phyloP scores from a whole-genome alignment of 92 coral and sea anemone species.

The Blastomussa wellsi region DNA sequence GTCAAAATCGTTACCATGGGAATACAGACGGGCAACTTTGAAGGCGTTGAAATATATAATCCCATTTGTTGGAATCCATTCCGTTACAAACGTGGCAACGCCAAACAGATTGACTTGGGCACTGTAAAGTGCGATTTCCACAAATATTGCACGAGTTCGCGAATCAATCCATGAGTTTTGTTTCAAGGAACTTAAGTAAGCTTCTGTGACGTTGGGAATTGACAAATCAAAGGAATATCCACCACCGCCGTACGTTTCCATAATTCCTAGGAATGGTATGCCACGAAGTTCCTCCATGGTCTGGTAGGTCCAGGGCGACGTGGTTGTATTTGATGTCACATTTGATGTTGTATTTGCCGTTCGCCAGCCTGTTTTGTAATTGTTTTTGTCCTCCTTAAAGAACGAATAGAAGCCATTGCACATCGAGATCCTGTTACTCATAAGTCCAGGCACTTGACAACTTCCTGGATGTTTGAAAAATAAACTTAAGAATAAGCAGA shows the following conservation, averaged over 20 bases:
- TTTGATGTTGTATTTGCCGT: conserved; percentile 23
- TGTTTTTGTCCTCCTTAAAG: conserved; percentile 70
- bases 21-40: conserved; percentile 79
- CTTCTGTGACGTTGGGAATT: conserved; percentile 40
- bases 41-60: conserved; percentile 66
- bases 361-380: conserved; percentile 75
- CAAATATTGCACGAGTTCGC: conserved; percentile 88
- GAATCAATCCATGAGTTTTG: conserved; percentile 77
- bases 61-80: conserved; percentile 89
- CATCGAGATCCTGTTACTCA: conserved; percentile 42
- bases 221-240: conserved; percentile 72
- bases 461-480: conserved; percentile 40
- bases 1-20: conserved; percentile 63
- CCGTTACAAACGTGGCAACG: conserved; percentile 79
- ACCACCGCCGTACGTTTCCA: conserved; percentile 85
- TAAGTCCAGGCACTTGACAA: conserved; percentile 67
- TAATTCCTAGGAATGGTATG: conserved; percentile 70
- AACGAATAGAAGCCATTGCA: conserved; percentile 83
- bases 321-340: conserved; percentile 23
- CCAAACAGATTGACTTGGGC: conserved; percentile 92
- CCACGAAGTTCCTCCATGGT: conserved; percentile 68
- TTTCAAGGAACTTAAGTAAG: conserved; percentile 44
- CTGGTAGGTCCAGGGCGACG: conserved; percentile 78
- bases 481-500: neutral
- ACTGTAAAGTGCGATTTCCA: conserved; percentile 86